A percentile compares a stretch with the other conserved stretches of the same genome.
Conservation (phyloP, 2,888 invertebrate genomes). For the Metopia argyrocephala region DNA sequence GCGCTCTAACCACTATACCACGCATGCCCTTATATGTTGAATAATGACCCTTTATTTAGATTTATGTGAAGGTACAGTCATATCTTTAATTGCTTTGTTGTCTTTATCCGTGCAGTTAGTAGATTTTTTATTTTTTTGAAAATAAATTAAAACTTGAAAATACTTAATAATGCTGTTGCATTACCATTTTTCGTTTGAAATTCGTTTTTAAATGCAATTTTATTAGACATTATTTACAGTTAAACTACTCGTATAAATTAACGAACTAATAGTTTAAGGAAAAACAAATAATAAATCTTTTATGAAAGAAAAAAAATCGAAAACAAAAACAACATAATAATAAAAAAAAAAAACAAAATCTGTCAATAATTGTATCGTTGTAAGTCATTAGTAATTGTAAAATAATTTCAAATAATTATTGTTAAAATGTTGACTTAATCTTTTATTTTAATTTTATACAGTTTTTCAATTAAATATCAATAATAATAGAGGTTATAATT, state of each 20-base stretch:
- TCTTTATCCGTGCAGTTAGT: too few species aligned
- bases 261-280: not conserved
- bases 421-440: not conserved
- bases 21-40: too few species aligned
- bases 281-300: slow-evolving; percentile 40
- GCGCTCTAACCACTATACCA: too few species aligned
- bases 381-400: slow-evolving; percentile 49
- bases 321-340: slow-evolving; percentile 16
- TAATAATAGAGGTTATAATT: not conserved
- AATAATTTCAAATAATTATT: slow-evolving; percentile 55
- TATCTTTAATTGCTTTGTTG: too few species aligned
- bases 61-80: too few species aligned
- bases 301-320: not conserved
- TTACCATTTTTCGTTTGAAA: too few species aligned
- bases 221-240: not conserved
- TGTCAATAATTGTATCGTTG: slow-evolving; percentile 35
- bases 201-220: too few species aligned
- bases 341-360: slow-evolving; percentile 9
- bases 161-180: too few species aligned
- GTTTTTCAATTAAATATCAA: not conserved
- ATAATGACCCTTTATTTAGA: too few species aligned
- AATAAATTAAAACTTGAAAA: too few species aligned
- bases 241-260: slow-evolving; percentile 38
- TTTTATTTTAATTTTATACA: not conserved
- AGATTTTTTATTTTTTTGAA: not conserved